Conservation (phyloP, 2,888 invertebrate genomes). For the Linnaemya tessellans region DNA sequence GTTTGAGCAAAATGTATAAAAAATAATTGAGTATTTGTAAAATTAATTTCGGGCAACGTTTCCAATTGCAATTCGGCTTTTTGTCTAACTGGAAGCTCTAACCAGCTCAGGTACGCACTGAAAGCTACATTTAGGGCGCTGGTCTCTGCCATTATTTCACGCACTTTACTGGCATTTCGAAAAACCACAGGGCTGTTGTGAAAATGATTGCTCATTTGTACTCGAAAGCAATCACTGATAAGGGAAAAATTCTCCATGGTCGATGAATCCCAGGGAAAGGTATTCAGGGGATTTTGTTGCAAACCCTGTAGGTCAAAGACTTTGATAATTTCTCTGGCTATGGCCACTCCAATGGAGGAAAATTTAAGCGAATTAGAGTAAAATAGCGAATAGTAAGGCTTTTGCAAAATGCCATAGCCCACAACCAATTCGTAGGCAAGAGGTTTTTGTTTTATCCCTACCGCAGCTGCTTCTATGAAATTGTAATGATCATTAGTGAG, state of each 20-base stretch:
- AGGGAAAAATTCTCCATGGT: conserved; percentile 75
- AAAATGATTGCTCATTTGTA: conserved; percentile 78
- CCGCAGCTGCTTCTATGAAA: conserved; percentile 75
- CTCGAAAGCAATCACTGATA: conserved; percentile 77
- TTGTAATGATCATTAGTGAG: conserved; percentile 62
- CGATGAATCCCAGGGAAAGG: conserved; percentile 75
- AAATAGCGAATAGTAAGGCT: conserved; percentile 77
- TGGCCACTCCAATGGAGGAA: conserved; percentile 76
- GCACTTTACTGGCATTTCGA: conserved; percentile 76
- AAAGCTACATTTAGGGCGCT: conserved; percentile 80
- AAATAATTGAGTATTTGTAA: conserved; percentile 81
- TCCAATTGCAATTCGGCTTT: conserved; percentile 74
- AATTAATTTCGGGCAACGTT: conserved; percentile 79
- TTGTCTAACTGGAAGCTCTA: conserved; percentile 73
- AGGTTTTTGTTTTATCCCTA: conserved; percentile 74
- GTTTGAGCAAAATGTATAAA: conserved; percentile 81
- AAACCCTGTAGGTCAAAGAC: conserved; percentile 75
- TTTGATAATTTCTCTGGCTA: conserved; percentile 76
- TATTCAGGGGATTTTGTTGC: conserved; percentile 73
- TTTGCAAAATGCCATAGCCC: conserved; percentile 79
- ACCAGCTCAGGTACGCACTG: conserved; percentile 79
- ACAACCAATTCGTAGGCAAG: conserved; percentile 75
- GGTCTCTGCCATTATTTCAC: conserved; percentile 77
- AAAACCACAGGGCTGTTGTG: conserved; percentile 76
- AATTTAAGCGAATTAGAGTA: conserved; percentile 78